Evolutionary conservation across 2,113 vertebrate species (phyloP).

Genomic region (Bucco capensis): DNA sequence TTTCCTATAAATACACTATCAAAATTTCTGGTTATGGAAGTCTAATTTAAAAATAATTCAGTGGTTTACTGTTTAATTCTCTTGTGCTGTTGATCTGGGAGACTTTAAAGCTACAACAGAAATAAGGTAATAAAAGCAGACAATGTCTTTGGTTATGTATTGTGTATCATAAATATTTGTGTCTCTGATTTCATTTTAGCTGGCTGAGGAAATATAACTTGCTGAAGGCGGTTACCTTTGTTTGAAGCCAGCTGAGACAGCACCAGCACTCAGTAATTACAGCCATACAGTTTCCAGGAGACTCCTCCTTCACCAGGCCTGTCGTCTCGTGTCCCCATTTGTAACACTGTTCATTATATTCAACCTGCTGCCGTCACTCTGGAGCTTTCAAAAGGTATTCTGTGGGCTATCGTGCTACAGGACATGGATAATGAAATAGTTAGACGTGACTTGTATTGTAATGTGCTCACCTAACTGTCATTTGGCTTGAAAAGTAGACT

Average conservation of each 20-base stretch:
- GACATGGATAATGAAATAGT: constrained; percentile 81
- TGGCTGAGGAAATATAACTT: constrained; percentile 67
- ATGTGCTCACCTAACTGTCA: constrained; percentile 76
- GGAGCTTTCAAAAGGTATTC: constrained; percentile 81
- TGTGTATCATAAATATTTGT: constrained; percentile 68
- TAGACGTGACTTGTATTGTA: constrained; percentile 79
- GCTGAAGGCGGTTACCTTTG: constrained; percentile 69
- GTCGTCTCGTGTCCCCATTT: constrained; percentile 72
- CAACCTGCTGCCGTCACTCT: constrained; percentile 74
- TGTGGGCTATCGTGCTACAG: constrained; percentile 78
- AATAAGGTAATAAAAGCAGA: constrained; percentile 66
- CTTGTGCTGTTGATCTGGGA: constrained; percentile 38
- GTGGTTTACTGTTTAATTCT: constrained; percentile 48
- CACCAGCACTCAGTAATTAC: constrained; percentile 72
- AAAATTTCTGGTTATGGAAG: background rate
- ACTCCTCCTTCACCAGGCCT: constrained; percentile 68
- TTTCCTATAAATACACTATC: constrained; percentile 9
- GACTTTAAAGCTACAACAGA: constrained; percentile 51
- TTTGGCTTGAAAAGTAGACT: constrained; percentile 76
- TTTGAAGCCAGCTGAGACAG: constrained; percentile 70
- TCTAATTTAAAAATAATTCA: constrained; percentile 55
- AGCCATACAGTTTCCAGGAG: constrained; percentile 70
- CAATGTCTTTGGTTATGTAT: constrained; percentile 59
- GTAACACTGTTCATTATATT: constrained; percentile 79
- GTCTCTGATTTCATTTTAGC: constrained; percentile 68